Conservation (phyloP, 1,140 invertebrate species). For the Lordiphosa collinella region DNA sequence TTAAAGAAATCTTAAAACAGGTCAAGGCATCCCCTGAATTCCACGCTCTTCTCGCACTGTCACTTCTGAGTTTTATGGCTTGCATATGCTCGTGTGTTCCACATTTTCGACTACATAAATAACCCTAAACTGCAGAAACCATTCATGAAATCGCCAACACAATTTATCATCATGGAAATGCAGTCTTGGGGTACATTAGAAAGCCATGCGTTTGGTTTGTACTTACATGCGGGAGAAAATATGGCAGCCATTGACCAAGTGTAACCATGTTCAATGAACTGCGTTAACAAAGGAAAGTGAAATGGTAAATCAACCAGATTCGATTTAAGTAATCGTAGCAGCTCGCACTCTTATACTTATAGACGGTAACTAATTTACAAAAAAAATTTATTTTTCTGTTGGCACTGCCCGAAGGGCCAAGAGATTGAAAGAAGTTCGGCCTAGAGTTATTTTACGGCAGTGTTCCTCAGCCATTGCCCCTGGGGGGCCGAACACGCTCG, state of each 20-base stretch:
- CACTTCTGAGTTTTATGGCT: slow-evolving; percentile 2
- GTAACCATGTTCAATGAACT: slow-evolving; percentile 38
- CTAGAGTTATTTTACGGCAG: too few species aligned
- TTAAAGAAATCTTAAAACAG: slow-evolving; percentile 7
- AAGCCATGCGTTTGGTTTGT: slow-evolving; percentile 21
- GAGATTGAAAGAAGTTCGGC: too few species aligned
- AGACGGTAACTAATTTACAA: too few species aligned
- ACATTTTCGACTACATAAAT: slow-evolving; percentile 52
- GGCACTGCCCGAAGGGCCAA: too few species aligned
- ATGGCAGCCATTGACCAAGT: slow-evolving; percentile 45
- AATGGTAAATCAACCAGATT: too few species aligned
- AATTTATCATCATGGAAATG: slow-evolving; percentile 51
- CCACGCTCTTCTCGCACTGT: background rate
- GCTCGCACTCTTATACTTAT: too few species aligned
- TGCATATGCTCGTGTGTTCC: background rate
- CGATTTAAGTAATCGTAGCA: too few species aligned
- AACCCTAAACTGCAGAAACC: slow-evolving; percentile 8
- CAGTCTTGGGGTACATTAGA: slow-evolving; percentile 30
- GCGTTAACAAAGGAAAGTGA: slow-evolving; percentile 3
- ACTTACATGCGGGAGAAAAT: slow-evolving; percentile 9
- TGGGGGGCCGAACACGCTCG: too few species aligned
- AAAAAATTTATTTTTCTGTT: too few species aligned
- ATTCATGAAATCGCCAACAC: slow-evolving; percentile 11
- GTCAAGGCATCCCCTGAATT: slow-evolving; percentile 21
- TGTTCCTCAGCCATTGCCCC: too few species aligned